Evolutionary conservation across 1,140 invertebrate species (phyloP).

Genomic region (Dryas iulia): DNA sequence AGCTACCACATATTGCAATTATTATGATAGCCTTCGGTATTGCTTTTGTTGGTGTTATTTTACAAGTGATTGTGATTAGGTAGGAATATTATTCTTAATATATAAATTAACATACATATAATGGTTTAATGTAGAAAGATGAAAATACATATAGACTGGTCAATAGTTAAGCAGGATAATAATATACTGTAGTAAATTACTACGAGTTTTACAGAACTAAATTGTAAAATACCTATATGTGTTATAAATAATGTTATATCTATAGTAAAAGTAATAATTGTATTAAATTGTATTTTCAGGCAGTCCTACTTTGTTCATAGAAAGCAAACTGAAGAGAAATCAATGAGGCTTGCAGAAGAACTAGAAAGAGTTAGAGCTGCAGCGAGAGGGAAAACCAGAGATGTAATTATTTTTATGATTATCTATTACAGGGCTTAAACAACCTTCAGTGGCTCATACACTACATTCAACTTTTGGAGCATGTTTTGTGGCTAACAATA

Average conservation of each 20-base stretch:
- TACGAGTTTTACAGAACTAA: too few species aligned
- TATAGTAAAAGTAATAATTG: background rate
- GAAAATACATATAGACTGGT: too few species aligned
- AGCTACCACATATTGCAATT: conserved; percentile 81
- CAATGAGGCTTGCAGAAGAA: conserved; percentile 70
- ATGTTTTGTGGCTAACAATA: too few species aligned
- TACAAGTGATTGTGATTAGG: conserved; percentile 81
- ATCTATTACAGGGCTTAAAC: too few species aligned
- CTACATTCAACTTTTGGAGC: too few species aligned
- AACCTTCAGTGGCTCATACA: too few species aligned
- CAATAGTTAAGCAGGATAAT: too few species aligned
- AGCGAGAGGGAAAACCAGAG: conserved; percentile 79
- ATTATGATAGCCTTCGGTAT: conserved; percentile 78
- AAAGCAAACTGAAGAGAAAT: conserved; percentile 66
- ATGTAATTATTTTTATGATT: conserved; percentile 40
- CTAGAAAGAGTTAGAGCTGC: conserved; percentile 69
- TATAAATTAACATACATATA: too few species aligned
- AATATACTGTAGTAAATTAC: too few species aligned
- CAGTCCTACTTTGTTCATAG: conserved; percentile 73
- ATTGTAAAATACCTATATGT: too few species aligned
- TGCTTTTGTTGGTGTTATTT: conserved; percentile 74
- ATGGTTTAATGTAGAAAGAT: too few species aligned
- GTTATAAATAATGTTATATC: too few species aligned
- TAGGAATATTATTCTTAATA: conserved; percentile 39
- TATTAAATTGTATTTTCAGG: conserved; percentile 49